Evolutionary conservation across 1,140 invertebrate genomes (phyloP).

Genomic region (Lepidostoma basale): DNA sequence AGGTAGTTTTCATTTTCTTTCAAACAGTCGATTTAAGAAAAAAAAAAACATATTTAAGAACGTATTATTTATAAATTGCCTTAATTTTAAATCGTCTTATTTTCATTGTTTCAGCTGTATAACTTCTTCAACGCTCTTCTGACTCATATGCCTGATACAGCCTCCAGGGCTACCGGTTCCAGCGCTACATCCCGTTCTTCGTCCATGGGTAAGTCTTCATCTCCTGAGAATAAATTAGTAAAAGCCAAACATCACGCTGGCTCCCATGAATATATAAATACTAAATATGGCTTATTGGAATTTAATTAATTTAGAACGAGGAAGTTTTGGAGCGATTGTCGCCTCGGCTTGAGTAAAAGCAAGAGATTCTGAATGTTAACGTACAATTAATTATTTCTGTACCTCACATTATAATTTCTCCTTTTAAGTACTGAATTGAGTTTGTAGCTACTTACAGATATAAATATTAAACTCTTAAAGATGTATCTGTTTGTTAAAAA

Average conservation of each 20-base stretch:
- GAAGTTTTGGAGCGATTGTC: not conserved
- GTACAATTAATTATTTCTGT: too few species aligned
- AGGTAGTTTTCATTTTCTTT: too few species aligned
- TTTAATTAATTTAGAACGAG: not conserved
- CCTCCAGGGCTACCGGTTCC: conserved; percentile 60
- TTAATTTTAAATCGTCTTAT: conserved; percentile 15
- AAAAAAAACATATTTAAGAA: too few species aligned
- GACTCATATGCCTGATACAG: conserved; percentile 74
- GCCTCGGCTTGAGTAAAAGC: not conserved
- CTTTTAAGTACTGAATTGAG: too few species aligned
- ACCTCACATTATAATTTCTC: too few species aligned
- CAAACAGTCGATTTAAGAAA: too few species aligned
- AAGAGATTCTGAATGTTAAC: too few species aligned
- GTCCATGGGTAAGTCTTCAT: conserved; percentile 64
- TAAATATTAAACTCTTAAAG: too few species aligned
- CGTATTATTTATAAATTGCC: too few species aligned
- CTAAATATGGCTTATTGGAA: not conserved
- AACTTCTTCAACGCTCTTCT: conserved; percentile 91
- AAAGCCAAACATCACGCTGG: not conserved
- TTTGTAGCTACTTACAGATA: too few species aligned
- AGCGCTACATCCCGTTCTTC: conserved; percentile 65
- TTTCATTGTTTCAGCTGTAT: conserved; percentile 78
- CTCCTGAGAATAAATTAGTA: not conserved
- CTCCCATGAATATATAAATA: conserved; percentile 10
- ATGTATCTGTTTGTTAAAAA: too few species aligned